phyloP scores from a whole-genome alignment of 1,140 invertebrate species.

The Hylyphantes graminicola region DNA sequence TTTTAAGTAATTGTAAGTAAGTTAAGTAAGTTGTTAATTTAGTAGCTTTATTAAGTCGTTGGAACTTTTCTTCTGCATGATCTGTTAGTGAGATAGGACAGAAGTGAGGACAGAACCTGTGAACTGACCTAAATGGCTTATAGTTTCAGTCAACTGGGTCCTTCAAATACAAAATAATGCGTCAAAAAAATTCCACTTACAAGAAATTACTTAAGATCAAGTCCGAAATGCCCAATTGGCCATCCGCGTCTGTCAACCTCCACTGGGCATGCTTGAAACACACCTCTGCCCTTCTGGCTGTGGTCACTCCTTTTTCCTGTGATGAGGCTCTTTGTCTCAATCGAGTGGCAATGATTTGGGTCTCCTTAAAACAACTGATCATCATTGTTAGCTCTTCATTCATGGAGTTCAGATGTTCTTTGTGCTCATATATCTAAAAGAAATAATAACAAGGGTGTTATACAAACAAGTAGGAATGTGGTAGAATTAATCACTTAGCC shows the following conservation, averaged over 20 bases:
- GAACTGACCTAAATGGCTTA: no score
- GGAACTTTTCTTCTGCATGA: no score
- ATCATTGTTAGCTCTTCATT: conserved; percentile 95
- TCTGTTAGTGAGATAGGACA: no score
- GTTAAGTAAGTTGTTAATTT: no score
- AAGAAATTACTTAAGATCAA: conserved; percentile 95
- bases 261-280: conserved; percentile 99
- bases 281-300: conserved; percentile 93
- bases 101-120: no score
- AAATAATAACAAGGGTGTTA: conserved; percentile 34
- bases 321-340: conserved; percentile 59
- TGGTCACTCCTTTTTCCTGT: conserved; percentile 72
- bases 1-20: no score
- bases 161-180: neutral
- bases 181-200: conserved; percentile 69
- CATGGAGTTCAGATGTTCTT: conserved; percentile 84
- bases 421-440: conserved; percentile 72
- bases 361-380: conserved; percentile 86
- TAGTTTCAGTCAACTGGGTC: no score
- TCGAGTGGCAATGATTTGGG: conserved; percentile 73
- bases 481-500: no score
- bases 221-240: conserved; percentile 96
- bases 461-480: no score
- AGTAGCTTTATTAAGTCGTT: no score
- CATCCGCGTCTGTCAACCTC: conserved; percentile 96